Evolutionary conservation across 2,113 vertebrate genomes (phyloP), one percentile per base, ranked within the genome.

Genomic region (Camelus bactrianus): DNA sequence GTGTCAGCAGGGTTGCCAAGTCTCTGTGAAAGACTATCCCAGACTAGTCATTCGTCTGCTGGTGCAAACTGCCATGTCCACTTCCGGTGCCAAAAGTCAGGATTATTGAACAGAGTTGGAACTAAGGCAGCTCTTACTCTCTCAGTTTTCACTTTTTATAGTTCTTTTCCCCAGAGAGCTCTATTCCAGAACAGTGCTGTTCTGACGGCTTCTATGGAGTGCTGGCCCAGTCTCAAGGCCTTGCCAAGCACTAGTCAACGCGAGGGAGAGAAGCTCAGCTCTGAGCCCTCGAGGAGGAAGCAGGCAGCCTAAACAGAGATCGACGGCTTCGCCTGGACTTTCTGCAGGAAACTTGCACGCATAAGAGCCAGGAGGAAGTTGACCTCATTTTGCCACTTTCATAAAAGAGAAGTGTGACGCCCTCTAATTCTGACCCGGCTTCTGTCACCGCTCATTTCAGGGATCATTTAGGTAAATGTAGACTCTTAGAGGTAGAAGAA

Each of bases 11-110:
- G 48, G 60, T 81, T 95, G 84, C 81, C 96, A 95, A 93, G 28
- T 80, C 89, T 93, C 91, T 20, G 26, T 54, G 72, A 93, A 90
- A 95, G 83, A 95, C 85, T 19, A 82, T 91, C 38, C 79, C 46
- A 72, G 69, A 91, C 58, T 76, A 38, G 35, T 75, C 19, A 89
- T 94, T 94, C 80, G 35, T 30, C 80, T 97, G 83, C 84, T 62
- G 35, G 46, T 93, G 70, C 70, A 94, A 97, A 95, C 42, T 85
- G 80, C 62, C 81, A 70, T 58, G 76, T 86, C 81, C 65, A 73
- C 73, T 62, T 94, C 17, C 35, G 83, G 52, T 65, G 85, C 46
- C 94, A 62, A 94, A 87, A 85, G 52, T 84, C 70, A 90, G 12
- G 8, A 56, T 30, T 67, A 91, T 72, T 15, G 17, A 93, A 58